Percentiles rank a stretch among this genome's conserved stretches.
These are phyloP conservation scores for Magallana ariakensis DNA, from an alignment of 1,140 invertebrate species.

Conservation along the genomic window DNA sequence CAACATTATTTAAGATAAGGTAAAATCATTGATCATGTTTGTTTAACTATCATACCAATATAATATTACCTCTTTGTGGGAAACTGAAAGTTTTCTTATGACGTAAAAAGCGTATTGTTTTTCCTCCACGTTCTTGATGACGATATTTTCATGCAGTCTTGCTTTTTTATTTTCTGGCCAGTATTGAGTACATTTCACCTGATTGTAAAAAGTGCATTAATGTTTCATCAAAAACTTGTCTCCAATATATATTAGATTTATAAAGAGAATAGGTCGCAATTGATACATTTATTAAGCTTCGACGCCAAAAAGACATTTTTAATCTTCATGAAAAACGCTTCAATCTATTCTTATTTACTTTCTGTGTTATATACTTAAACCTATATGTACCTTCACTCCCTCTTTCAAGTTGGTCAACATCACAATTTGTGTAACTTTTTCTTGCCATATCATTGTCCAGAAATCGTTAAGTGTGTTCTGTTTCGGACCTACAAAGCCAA, in stretches of 20 bases:
- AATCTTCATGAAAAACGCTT: not conserved
- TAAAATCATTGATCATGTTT: not conserved
- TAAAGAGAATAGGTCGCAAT: not conserved
- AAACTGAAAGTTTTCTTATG: not conserved
- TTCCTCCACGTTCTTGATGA: not conserved
- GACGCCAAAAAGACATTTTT: not conserved
- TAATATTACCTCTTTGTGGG: not conserved
- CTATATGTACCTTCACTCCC: slow-evolving; percentile 59
- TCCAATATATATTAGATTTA: not conserved
- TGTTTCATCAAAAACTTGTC: not conserved
- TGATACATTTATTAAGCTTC: not conserved
- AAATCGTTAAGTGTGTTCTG: slow-evolving; percentile 69
- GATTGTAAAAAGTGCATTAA: not conserved
- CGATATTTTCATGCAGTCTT: not conserved
- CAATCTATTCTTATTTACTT: too few species aligned
- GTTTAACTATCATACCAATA: not conserved
- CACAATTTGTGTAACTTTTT: slow-evolving; percentile 71
- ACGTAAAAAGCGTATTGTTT: slow-evolving; percentile 2
- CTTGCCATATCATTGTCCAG: slow-evolving; percentile 78
- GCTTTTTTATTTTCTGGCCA: not conserved
- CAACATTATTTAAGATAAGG: not conserved
- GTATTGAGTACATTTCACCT: not conserved
- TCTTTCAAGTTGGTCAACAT: slow-evolving; percentile 77
- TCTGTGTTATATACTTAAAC: not conserved
- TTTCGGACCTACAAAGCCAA: slow-evolving; percentile 61